A percentile compares a stretch with the other conserved stretches of the same genome.
Evolutionary conservation across 2,113 vertebrate genomes (phyloP).

Genomic region (Colinus virginianus): DNA sequence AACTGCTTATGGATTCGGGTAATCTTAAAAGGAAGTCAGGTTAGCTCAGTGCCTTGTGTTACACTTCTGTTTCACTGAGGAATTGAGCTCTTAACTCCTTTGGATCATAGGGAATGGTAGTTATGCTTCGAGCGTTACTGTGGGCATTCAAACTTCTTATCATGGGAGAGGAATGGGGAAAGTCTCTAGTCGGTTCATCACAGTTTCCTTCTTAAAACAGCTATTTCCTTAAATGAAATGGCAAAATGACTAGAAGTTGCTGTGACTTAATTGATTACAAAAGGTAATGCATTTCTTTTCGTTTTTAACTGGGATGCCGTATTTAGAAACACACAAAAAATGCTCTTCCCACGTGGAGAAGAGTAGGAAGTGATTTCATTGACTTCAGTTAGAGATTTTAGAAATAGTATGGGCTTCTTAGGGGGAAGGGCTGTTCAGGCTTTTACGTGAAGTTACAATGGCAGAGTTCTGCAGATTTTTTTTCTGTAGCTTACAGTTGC

Average conservation of each 20-base stretch:
- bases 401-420: background rate
- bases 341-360: background rate
- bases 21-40: background rate
- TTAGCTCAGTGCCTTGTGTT: background rate
- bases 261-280: background rate
- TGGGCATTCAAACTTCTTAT: background rate
- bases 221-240: background rate
- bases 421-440: background rate
- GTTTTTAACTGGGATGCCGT: background rate
- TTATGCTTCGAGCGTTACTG: background rate
- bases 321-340: background rate
- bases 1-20: background rate
- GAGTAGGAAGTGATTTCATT: background rate
- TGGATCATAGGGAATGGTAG: background rate
- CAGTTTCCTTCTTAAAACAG: background rate
- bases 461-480: background rate
- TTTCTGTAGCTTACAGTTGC: background rate
- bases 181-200: background rate
- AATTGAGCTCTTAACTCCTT: background rate
- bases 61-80: background rate
- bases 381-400: background rate
- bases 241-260: background rate
- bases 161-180: background rate
- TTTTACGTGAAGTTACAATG: background rate
- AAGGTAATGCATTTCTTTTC: background rate